phyloP scores from a whole-genome alignment of 2,797 vertebrate species.

The Dendrocincla tyrannina region DNA sequence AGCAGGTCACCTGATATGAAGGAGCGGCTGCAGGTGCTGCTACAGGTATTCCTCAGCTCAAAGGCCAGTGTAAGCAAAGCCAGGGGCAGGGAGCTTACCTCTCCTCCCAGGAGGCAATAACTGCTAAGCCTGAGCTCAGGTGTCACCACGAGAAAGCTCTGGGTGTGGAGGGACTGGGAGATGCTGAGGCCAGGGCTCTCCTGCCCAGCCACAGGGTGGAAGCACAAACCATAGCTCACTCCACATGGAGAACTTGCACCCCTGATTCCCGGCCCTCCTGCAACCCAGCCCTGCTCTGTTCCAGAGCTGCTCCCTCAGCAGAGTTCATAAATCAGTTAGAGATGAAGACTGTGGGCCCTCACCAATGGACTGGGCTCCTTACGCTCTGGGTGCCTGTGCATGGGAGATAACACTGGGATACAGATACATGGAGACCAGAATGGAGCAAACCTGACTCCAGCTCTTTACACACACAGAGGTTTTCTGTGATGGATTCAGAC shows the following conservation, averaged over 20 bases:
- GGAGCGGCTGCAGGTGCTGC: background rate
- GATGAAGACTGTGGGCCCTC: fast-evolving
- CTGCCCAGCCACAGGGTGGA: background rate
- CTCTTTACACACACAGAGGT: fast-evolving
- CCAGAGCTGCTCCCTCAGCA: background rate
- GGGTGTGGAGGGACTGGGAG: background rate
- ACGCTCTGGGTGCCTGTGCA: fast-evolving
- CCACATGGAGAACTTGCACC: fast-evolving
- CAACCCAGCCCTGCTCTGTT: background rate
- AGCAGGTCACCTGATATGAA: background rate
- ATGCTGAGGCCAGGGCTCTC: background rate
- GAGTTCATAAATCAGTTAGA: background rate
- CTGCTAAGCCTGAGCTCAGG: fast-evolving
- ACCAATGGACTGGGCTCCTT: background rate
- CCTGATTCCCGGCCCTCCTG: background rate
- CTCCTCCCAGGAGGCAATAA: background rate
- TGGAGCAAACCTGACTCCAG: background rate
- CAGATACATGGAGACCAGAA: background rate
- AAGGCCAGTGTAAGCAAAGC: background rate
- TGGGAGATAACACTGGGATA: background rate
- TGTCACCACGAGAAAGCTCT: background rate
- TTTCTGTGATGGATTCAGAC: background rate
- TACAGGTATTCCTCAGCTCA: background rate
- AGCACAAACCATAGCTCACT: background rate
- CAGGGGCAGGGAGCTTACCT: background rate